Conservation (phyloP, 2,888 invertebrate species). For the Thysanoteuthis rhombus region DNA sequence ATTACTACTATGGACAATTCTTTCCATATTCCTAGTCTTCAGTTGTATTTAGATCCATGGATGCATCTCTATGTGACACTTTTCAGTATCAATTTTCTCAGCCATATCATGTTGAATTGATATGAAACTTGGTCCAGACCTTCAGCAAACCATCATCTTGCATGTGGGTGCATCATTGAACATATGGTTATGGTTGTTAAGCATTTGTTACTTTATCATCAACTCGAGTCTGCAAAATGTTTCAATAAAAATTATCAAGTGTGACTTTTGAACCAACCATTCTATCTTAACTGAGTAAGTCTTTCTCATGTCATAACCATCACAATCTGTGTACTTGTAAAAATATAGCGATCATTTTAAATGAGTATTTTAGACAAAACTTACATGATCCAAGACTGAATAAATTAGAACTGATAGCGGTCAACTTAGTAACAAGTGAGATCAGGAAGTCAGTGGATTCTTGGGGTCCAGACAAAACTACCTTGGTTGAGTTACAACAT, state of each 20-base stretch:
- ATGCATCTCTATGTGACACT: too few species aligned
- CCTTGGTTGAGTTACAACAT: too few species aligned
- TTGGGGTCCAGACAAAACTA: too few species aligned
- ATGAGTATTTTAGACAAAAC: not conserved
- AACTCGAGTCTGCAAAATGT: not conserved
- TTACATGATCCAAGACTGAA: not conserved
- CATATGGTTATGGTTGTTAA: too few species aligned
- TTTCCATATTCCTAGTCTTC: not conserved
- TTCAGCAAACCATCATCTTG: too few species aligned
- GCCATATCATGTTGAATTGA: too few species aligned
- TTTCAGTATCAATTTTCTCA: too few species aligned
- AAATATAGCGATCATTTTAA: not conserved
- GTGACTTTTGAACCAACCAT: not conserved
- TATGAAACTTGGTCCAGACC: too few species aligned
- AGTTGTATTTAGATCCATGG: not conserved
- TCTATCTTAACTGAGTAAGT: not conserved
- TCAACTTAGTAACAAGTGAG: too few species aligned
- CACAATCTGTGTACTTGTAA: not conserved
- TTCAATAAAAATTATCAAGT: not conserved
- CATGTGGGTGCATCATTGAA: too few species aligned
- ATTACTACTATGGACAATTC: too few species aligned
- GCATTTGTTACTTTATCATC: not conserved
- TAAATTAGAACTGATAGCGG: not conserved
- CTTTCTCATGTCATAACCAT: not conserved
- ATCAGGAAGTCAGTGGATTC: not conserved